A percentile compares a stretch with the other conserved stretches of the same genome.
phyloP scores from a whole-genome alignment of 2,888 invertebrate genomes.

The Argyresthia goedartella region DNA sequence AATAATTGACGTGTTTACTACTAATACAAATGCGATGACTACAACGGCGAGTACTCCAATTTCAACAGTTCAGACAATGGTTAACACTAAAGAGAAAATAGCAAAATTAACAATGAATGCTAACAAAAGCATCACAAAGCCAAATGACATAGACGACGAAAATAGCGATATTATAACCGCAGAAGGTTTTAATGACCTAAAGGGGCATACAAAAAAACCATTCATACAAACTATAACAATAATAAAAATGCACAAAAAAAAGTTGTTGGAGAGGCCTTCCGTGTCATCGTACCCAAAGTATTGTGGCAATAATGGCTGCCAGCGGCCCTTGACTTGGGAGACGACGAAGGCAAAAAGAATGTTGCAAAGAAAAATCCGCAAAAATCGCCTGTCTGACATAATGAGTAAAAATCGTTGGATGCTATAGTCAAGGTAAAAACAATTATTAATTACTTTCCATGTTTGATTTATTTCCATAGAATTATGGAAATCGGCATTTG shows the following conservation, averaged over 20 bases:
- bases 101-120: no score
- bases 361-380: conserved; percentile 5
- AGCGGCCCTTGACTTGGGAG: conserved; percentile 2
- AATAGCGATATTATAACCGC: background rate
- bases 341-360: conserved; percentile 1
- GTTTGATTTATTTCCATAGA: no score
- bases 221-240: background rate
- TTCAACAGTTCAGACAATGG: no score
- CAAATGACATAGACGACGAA: background rate
- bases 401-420: no score
- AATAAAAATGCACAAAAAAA: background rate
- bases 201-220: background rate
- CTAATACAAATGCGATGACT: no score
- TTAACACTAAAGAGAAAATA: no score
- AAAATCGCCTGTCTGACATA: background rate
- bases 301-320: background rate
- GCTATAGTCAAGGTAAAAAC: background rate
- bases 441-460: background rate
- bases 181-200: background rate
- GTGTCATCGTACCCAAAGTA: background rate
- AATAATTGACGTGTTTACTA: no score
- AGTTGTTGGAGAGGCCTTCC: no score
- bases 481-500: no score
- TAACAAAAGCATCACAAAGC: no score
- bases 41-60: no score